Base-by-base conservation (phyloP, 2,113 vertebrate genomes). In the Microcebus lehilahytsara region DNA sequence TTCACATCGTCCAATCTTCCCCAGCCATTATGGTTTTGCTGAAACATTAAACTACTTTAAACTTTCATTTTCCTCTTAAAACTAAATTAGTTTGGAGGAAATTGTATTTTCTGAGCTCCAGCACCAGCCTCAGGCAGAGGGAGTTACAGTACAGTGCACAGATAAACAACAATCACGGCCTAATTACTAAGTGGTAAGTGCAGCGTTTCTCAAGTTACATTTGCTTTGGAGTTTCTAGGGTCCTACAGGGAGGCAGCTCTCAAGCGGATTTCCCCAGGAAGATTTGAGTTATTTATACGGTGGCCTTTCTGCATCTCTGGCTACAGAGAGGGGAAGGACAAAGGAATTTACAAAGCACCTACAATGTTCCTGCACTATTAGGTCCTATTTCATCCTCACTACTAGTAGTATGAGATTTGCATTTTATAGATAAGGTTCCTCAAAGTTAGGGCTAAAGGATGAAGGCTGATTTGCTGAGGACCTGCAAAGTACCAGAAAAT, bases 11-110 rank as follows among this genome's bases (percentile, higher is more conserved):
- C 98, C 98, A 98, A 98, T 97, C 97, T 98, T 98, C 97, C 98
- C 97, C 92, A 95, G 91, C 97, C 97, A 98, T 98, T 98, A 98
- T 97, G 98, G 97, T 98, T 98, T 97, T 98, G 96, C 97, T 92
- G 79, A 98, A 98, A 98, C 98, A 98, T 98, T 98, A 98, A 99
- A 98, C 98, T 98, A 98, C 98, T 98, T 98, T 98, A 98, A 98
- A 99, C 98, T 98, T 99, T 98, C 98, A 98, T 98, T 98, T 98
- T 98, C 98, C 98, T 98, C 98, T 98, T 98, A 98, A 99, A 98
- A 98, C 98, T 96, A 98, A 98, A 98, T 98, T 98, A 98, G 98
- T 98, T 99, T 96, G 60, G 85, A 98, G 97, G 95, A 97, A 97
- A 98, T 97, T 98, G 97, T 98, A 91, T 98, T 98, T 98, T 98